A percentile compares a stretch with the other conserved stretches of the same genome.
phyloP scores from a whole-genome alignment of 1,140 invertebrate species.

The Ditylenchus dipsaci region DNA sequence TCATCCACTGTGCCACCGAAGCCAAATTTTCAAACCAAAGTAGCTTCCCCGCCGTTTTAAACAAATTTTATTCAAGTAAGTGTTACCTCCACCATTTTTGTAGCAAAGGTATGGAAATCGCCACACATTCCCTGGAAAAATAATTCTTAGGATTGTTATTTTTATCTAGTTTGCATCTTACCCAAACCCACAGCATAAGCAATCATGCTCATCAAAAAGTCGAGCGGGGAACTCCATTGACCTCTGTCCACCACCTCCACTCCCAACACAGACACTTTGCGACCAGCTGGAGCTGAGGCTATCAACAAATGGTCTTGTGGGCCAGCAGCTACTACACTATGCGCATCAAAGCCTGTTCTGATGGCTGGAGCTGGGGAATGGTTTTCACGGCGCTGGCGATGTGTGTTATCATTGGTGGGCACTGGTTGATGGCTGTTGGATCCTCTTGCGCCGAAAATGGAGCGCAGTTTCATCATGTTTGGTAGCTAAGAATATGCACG shows the following conservation, averaged over 20 bases:
- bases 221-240: slow-evolving; percentile 47
- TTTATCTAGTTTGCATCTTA: too few relatives aligned
- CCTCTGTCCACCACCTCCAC: slow-evolving; percentile 47
- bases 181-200: slow-evolving; percentile 80
- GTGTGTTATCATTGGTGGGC: background rate
- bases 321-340: background rate
- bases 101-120: slow-evolving; percentile 62
- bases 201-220: slow-evolving; percentile 62
- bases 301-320: background rate
- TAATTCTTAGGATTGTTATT: too few relatives aligned
- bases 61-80: background rate
- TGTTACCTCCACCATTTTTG: slow-evolving; percentile 60
- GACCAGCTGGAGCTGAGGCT: slow-evolving; percentile 13
- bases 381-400: background rate
- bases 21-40: too few relatives aligned
- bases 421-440: background rate
- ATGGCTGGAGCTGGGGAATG: background rate
- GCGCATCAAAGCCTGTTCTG: background rate
- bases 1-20: too few relatives aligned
- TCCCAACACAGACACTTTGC: slow-evolving; percentile 43
- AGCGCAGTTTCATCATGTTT: background rate
- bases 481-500: too few relatives aligned
- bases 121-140: slow-evolving; percentile 60
- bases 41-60: too few relatives aligned
- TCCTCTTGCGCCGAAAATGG: background rate